Evolutionary conservation across 2,797 vertebrate genomes (phyloP).

Genomic region (Clarias platycephalus): DNA sequence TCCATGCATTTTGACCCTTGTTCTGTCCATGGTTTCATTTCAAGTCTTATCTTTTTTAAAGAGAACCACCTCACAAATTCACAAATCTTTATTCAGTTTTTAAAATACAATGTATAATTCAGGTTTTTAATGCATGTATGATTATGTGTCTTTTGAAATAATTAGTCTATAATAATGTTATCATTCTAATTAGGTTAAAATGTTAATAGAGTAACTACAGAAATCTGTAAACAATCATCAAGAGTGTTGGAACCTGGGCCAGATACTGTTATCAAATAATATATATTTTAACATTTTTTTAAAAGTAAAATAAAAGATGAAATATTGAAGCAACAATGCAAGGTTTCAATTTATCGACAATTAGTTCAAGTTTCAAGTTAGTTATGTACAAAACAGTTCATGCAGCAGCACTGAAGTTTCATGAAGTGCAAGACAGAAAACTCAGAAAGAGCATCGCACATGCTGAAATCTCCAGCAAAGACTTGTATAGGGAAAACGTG

Average conservation of each 20-base stretch:
- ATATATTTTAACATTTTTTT: too few species aligned
- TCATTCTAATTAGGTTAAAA: not conserved
- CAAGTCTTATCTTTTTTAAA: not conserved
- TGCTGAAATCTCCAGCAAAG: constrained; percentile 66
- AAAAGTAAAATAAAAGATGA: constrained; percentile 44
- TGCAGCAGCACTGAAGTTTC: constrained; percentile 73
- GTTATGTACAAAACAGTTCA: constrained; percentile 72
- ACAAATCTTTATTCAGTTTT: not conserved
- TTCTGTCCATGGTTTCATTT: not conserved
- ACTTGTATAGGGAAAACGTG: constrained; percentile 63
- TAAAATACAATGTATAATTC: constrained; percentile 1
- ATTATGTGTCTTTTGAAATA: not conserved
- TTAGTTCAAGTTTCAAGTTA: constrained; percentile 61
- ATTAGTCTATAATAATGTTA: not conserved
- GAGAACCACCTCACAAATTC: not conserved
- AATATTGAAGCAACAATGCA: constrained; percentile 26
- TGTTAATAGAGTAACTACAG: constrained; percentile 6
- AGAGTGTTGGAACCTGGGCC: not conserved
- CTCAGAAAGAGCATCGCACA: constrained; percentile 65
- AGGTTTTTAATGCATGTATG: not conserved
- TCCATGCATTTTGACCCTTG: not conserved
- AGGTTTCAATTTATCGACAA: constrained; percentile 62
- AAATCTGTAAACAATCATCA: not conserved
- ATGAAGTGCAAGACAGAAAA: constrained; percentile 73
- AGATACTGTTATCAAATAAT: not conserved